A percentile compares a stretch with the other conserved stretches of the same genome.
These are phyloP conservation scores for Acanthococcus lagerstroemiae DNA, from an alignment of 2,888 invertebrate genomes.

Conservation along the genomic window DNA sequence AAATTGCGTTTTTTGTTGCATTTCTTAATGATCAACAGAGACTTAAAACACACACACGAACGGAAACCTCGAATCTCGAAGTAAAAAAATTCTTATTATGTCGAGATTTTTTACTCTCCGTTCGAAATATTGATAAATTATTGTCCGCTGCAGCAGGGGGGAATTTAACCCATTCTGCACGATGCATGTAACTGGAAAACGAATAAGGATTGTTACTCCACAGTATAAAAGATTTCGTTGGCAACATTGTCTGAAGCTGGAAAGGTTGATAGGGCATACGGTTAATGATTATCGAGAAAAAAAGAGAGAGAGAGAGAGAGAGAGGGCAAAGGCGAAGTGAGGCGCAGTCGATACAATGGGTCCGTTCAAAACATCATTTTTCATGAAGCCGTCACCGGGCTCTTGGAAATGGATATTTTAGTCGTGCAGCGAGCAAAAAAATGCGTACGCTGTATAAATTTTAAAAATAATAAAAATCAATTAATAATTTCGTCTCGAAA, in stretches of 20 bases:
- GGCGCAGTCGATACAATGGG: conserved; percentile 23
- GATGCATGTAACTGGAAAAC: conserved; percentile 28
- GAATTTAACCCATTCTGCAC: conserved; percentile 29
- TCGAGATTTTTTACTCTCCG: conserved; percentile 13
- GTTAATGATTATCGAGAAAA: conserved; percentile 28
- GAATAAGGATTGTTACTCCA: conserved; percentile 22
- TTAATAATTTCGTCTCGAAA: no score
- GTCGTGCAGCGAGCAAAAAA: conserved; percentile 3
- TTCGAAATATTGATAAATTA: conserved; percentile 29
- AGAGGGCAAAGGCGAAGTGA: conserved; percentile 9
- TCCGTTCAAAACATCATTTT: conserved; percentile 30
- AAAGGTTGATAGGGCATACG: conserved; percentile 30
- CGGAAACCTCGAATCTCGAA: conserved; percentile 8
- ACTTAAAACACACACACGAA: conserved; percentile 27
- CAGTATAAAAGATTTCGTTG: conserved; percentile 25
- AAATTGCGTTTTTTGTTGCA: conserved; percentile 23
- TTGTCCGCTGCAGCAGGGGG: conserved; percentile 29
- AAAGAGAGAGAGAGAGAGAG: conserved; percentile 7
- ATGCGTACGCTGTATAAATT: no score
- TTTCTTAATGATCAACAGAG: conserved; percentile 24
- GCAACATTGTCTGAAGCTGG: conserved; percentile 24
- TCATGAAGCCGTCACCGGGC: conserved; percentile 6
- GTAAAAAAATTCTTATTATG: conserved; percentile 25
- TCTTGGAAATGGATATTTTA: conserved; percentile 23
- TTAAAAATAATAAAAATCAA: no score